Evolutionary conservation across 2,888 invertebrate species (phyloP), one percentile per base, ranked within the genome.

Genomic region (Blera fallax): DNA sequence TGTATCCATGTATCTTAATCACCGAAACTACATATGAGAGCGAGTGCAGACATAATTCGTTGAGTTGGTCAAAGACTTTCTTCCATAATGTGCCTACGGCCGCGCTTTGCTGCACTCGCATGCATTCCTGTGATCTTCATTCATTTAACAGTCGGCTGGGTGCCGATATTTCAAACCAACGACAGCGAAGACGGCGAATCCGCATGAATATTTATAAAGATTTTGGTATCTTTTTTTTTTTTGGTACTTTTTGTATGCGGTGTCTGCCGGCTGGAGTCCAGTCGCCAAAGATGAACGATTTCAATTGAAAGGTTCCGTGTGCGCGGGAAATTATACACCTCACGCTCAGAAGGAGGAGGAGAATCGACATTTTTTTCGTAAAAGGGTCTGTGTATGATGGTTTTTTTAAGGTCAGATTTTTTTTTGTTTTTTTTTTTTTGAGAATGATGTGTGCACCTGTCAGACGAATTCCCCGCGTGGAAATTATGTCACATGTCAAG

Each of bases 41-140:
- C 40, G 37, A 79, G 65, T n/a, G 11, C 43, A 64, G 29, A 37
- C 67, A 76, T 70, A 69, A 76, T 67, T 67, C 54, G 45, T 52
- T 32, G 73, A 50, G n/a, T 40, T 67, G 32, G 58, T 70, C 64
- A 48, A 60, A 62, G 79, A 73, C 83, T 84, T 84, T 79, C 79
- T 79, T 83, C 32, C 24, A 29, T 29, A 34, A 14, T 40, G 60
- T 27, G 64, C 79, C 83, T 32, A 24, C 2, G 69, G 78, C 67
- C 24, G 18, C 67, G 34, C 67, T 18, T 27, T 54, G 34, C 50
- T 54, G 70, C 65, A 62, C 67, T 64, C 43, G n/a, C n/a, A 29
- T 48, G 73, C 79, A 84, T 84, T 84, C 73, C 69, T 79, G 79
- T 69, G 83, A 79, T 79, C 79, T 74, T 84, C 69, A 84, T 84